phyloP scores from a whole-genome alignment of 2,797 vertebrate species.

The Kryptolebias ocellatus region DNA sequence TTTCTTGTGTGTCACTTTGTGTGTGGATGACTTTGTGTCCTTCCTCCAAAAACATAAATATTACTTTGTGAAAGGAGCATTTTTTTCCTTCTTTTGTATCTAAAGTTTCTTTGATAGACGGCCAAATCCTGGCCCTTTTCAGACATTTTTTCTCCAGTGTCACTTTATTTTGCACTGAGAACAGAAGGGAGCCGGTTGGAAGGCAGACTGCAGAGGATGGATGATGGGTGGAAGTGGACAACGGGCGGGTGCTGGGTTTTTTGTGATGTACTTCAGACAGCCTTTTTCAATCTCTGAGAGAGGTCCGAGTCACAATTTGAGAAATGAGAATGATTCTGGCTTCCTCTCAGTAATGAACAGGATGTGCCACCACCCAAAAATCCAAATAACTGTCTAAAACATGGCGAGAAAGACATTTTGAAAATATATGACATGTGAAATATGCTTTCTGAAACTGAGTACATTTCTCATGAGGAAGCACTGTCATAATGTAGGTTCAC shows the following conservation, averaged over 20 bases:
- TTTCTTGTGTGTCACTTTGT: slow-evolving; percentile 18
- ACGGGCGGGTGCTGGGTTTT: neutral
- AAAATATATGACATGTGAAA: too few species aligned
- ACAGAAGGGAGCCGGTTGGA: slow-evolving; percentile 14
- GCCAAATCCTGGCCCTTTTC: slow-evolving; percentile 32
- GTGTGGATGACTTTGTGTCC: slow-evolving; percentile 24
- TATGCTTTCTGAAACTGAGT: neutral
- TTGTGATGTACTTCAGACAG: slow-evolving; percentile 28
- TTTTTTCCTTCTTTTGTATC: slow-evolving; percentile 22
- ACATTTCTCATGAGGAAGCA: slow-evolving; percentile 13
- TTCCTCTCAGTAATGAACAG: slow-evolving; percentile 24
- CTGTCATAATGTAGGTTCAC: slow-evolving; percentile 5
- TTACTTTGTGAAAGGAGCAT: slow-evolving; percentile 50
- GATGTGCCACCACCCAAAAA: slow-evolving; percentile 22
- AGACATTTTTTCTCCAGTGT: neutral
- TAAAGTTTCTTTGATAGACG: slow-evolving; percentile 31
- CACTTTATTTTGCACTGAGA: slow-evolving; percentile 24
- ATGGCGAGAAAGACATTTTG: too few species aligned
- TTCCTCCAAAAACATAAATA: slow-evolving; percentile 68
- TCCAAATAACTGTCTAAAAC: neutral
- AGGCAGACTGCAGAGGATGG: slow-evolving; percentile 13
- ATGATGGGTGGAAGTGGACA: neutral
- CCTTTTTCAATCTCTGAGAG: slow-evolving; percentile 27
- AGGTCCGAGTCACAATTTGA: slow-evolving; percentile 49
- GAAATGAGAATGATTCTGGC: slow-evolving; percentile 28